These are phyloP conservation scores for Potamarius usumacintae DNA, from an alignment of 2,113 vertebrate genomes.

Conservation along the genomic window DNA sequence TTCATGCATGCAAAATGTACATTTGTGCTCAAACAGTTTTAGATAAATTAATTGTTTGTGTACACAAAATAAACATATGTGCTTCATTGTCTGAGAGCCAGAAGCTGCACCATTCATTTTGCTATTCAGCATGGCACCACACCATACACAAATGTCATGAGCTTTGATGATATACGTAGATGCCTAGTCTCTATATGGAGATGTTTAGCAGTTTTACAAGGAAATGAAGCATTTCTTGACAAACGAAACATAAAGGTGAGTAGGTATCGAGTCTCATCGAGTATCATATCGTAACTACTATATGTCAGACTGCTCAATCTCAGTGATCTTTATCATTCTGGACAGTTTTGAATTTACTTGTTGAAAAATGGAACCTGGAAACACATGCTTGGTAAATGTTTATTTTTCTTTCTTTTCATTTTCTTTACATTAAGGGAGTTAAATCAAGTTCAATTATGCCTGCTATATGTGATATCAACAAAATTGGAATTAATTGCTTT, in stretches of 20 bases:
- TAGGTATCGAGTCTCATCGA: neutral
- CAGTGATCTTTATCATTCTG: neutral
- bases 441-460: neutral
- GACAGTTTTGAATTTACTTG: neutral
- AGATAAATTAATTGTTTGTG: no score
- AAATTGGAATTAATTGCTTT: neutral
- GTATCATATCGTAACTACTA: neutral
- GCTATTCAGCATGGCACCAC: no score
- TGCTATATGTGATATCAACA: neutral
- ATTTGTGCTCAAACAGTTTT: no score
- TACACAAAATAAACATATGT: no score
- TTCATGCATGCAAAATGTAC: no score
- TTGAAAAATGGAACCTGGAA: neutral
- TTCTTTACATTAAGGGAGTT: neutral
- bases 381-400: no score
- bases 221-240: neutral
- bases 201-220: neutral
- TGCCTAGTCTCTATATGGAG: no score
- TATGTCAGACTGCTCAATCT: neutral
- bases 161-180: no score
- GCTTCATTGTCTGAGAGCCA: no score
- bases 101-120: no score
- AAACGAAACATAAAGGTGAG: neutral
- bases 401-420: neutral
- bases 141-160: no score